Base-by-base conservation (phyloP, 2,888 invertebrate genomes). In the Heteropelma amictum region DNA sequence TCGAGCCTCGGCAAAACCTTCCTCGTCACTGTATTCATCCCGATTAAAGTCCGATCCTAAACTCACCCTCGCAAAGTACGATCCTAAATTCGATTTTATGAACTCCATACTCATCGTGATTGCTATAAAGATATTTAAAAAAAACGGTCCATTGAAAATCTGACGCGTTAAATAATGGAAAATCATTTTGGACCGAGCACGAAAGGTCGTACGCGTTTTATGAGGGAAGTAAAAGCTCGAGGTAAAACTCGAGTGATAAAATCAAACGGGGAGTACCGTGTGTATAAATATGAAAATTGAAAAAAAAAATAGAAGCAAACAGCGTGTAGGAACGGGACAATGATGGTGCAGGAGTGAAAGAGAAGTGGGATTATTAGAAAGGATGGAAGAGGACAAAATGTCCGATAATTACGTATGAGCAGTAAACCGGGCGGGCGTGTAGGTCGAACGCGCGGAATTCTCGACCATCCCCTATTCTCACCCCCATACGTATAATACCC, bases 401-500 rank as follows among this genome's bases (percentile, higher is more conserved):
- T 78, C 77, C 82, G 82, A 84, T 85, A 85, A 85, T 83, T 84
- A 83, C 83, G 79, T 82, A 81, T 83, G 81, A 82, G 81, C 83
- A 81, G 78, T 78, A 82, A 84, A 82, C 78, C 79, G 80, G 82
- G 79, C 53, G 35, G 64, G 60, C 76, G 72, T 76, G 42, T 35
- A 68, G 72, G 77, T 58, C 76, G 67, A 73, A 72, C 70, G 56
- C 54, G 61, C 76, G 76, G 68, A 72, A 72, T 78, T 71, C 75
- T 77, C 67, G 70, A 63, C 38, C 72, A 68, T 76, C 51, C 19
- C n/a, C n/a, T n/a, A n/a, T 12, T 21, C 33, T 6, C 49, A 38
- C 30, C 38, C 38, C 51, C 40, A 19, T 61, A 30, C 60, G 40
- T 30, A 26, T 67, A 26, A 26, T 19, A 58, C 33, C 56, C 2